A percentile compares a stretch with the other conserved stretches of the same genome.
These are phyloP conservation scores for Rhopalosiphum padi DNA, from an alignment of 1,140 invertebrate species.

Conservation along the genomic window DNA sequence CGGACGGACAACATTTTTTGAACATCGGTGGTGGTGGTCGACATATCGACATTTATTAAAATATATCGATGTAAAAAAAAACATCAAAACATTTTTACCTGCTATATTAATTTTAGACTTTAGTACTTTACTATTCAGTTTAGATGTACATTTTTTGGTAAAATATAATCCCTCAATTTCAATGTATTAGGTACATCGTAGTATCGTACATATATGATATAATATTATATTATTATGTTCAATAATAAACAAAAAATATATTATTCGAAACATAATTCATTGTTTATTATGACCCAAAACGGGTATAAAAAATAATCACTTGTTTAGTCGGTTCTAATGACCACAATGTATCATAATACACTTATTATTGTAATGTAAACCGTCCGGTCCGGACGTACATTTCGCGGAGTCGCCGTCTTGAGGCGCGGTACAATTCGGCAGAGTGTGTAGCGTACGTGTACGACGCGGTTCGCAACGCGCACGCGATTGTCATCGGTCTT, in stretches of 20 bases:
- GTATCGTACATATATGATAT: too few species aligned
- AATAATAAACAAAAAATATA: not conserved
- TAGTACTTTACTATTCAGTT: not conserved
- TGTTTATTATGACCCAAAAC: not conserved
- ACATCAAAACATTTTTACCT: not conserved
- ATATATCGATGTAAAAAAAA: not conserved
- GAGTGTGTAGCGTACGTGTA: not conserved
- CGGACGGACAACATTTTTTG: not conserved
- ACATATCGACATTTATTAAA: not conserved
- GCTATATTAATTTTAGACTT: not conserved
- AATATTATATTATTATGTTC: too few species aligned
- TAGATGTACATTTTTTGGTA: not conserved
- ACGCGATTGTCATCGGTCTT: not conserved
- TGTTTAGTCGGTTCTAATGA: not conserved
- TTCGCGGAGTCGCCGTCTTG: not conserved
- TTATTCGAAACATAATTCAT: not conserved
- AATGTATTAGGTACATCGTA: not conserved
- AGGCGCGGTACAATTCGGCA: not conserved
- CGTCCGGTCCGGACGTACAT: not conserved
- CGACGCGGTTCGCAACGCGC: not conserved
- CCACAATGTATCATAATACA: not conserved
- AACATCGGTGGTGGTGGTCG: not conserved
- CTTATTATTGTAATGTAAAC: not conserved
- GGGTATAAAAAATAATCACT: too few species aligned
- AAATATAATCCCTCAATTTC: not conserved